phyloP scores from a whole-genome alignment of 53 echinoderm and acorn worm species.

The Hippasteria phrygiana region DNA sequence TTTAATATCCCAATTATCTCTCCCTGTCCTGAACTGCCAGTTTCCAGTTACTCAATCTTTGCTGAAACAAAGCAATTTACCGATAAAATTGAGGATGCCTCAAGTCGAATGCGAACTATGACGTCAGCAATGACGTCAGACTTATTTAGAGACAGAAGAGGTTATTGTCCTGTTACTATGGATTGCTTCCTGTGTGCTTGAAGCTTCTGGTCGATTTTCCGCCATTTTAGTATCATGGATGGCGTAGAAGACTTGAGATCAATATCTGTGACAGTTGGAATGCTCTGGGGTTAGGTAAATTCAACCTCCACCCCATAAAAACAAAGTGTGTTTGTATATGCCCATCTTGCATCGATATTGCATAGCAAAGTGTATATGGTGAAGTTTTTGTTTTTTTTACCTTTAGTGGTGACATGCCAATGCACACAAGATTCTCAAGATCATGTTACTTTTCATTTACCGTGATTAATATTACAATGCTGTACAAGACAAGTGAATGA shows the following conservation, averaged over 20 bases:
- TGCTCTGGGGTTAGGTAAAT: background rate
- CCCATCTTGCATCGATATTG: too few relatives aligned
- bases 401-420: too few relatives aligned
- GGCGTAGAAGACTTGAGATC: background rate
- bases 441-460: too few relatives aligned
- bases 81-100: background rate
- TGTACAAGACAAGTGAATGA: too few relatives aligned
- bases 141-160: background rate
- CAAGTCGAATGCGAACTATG: background rate
- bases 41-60: background rate
- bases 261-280: background rate
- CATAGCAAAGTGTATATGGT: too few relatives aligned
- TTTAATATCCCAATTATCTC: too few relatives aligned
- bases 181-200: background rate
- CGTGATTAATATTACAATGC: too few relatives aligned
- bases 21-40: background rate
- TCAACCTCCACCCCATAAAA: background rate
- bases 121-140: constrained; percentile 40
- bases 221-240: too few relatives aligned
- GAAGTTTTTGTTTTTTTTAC: too few relatives aligned
- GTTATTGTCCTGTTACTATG: background rate
- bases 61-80: too few relatives aligned
- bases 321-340: too few relatives aligned
- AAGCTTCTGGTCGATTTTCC: background rate
- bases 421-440: too few relatives aligned